These are phyloP conservation scores for Nesometra sesokonis DNA, from an alignment of 35 echinoderm and acorn worm species.

Conservation along the genomic window DNA sequence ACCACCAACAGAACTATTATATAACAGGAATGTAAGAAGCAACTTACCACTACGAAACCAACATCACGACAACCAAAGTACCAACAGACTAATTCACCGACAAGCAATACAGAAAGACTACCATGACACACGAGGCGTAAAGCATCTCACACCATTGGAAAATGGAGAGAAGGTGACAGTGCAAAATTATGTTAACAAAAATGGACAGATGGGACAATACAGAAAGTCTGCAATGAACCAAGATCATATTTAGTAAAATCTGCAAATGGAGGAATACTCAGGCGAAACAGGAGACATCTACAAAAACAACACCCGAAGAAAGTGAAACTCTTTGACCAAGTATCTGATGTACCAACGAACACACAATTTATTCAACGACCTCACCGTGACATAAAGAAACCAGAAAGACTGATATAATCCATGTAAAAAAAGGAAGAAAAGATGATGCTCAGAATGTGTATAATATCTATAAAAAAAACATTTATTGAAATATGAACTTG, in stretches of 20 bases:
- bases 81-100: not conserved
- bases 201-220: not conserved
- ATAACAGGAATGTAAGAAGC: not conserved
- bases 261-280: too few relatives aligned
- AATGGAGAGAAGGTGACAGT: not conserved
- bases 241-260: not conserved
- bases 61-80: not conserved
- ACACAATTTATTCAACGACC: too few relatives aligned
- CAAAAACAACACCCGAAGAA: too few relatives aligned
- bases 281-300: too few relatives aligned
- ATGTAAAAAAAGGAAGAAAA: too few relatives aligned
- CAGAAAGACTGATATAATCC: too few relatives aligned
- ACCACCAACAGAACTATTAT: not conserved
- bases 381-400: too few relatives aligned
- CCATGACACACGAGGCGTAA: not conserved
- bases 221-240: not conserved
- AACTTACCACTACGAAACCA: not conserved
- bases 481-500: too few relatives aligned
- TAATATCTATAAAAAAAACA: too few relatives aligned
- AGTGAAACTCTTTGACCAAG: too few relatives aligned
- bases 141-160: not conserved
- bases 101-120: not conserved
- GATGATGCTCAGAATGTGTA: too few relatives aligned
- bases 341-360: too few relatives aligned
- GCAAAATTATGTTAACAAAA: not conserved